Evolutionary conservation across 2,888 invertebrate species (phyloP).

Genomic region (Lampropteryx suffumata): DNA sequence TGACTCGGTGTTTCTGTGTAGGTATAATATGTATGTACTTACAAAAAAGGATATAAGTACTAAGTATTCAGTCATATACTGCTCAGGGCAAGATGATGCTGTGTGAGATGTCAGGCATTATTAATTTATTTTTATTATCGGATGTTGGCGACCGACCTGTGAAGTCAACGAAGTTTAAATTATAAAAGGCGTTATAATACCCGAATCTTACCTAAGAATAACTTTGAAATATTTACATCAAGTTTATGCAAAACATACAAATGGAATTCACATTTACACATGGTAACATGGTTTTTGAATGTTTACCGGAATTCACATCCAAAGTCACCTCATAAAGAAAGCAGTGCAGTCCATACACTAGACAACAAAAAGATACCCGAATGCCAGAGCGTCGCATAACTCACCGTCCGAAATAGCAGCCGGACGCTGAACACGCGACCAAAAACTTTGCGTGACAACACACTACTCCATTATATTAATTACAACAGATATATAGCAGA

Average conservation of each 20-base stretch:
- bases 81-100: too few species aligned
- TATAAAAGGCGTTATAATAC: too few species aligned
- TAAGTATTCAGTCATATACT: too few species aligned
- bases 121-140: too few species aligned
- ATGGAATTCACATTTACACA: slow-evolving; percentile 2
- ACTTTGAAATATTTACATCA: neutral
- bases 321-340: slow-evolving; percentile 24
- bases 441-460: slow-evolving; percentile 69
- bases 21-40: too few species aligned
- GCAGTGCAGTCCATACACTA: slow-evolving; percentile 18
- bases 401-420: slow-evolving; percentile 58
- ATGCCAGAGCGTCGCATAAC: slow-evolving; percentile 49
- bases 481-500: slow-evolving; percentile 44
- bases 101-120: too few species aligned
- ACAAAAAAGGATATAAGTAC: too few species aligned
- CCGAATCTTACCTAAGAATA: too few species aligned
- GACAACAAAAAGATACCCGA: slow-evolving; percentile 48
- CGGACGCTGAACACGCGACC: slow-evolving; percentile 62
- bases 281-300: slow-evolving; percentile 10
- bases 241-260: neutral
- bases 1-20: too few species aligned
- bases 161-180: too few species aligned
- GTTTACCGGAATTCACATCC: slow-evolving; percentile 13
- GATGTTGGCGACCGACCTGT: too few species aligned
- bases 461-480: slow-evolving; percentile 79